Percentiles rank a stretch among this genome's conserved stretches.
These are phyloP conservation scores for Porites lutea DNA, from an alignment of 64 coral and sea anemone genomes.

Conservation along the genomic window DNA sequence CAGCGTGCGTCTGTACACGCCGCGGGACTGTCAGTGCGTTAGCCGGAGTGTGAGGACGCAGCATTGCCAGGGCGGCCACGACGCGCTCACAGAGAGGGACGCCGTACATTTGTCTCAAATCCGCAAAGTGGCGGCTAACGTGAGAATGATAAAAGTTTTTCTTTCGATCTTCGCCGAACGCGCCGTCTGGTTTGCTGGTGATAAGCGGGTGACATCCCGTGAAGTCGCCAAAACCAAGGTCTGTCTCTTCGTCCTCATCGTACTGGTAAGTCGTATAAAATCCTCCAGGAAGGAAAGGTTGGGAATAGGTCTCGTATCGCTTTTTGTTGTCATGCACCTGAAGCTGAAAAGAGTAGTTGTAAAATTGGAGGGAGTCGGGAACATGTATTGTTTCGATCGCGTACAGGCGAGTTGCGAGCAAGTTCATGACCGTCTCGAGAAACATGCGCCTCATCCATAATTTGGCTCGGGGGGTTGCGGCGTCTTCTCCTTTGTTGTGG, in stretches of 20 bases:
- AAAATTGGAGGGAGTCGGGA: not conserved
- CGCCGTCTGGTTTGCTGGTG: not conserved
- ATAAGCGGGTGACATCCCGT: not conserved
- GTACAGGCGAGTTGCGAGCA: not conserved
- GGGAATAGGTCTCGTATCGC: not conserved
- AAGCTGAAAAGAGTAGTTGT: not conserved
- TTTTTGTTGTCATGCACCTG: not conserved
- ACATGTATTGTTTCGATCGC: not conserved
- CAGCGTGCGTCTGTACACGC: not conserved
- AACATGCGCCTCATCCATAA: not conserved
- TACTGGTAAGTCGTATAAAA: not conserved
- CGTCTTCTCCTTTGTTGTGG: not conserved
- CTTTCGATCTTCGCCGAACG: not conserved
- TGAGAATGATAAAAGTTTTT: constrained; percentile 9
- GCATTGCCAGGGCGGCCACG: not conserved
- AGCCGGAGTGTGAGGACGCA: not conserved
- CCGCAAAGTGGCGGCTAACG: not conserved
- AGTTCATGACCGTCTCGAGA: not conserved
- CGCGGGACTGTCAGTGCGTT: not conserved
- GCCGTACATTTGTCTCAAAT: not conserved
- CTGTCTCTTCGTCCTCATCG: not conserved
- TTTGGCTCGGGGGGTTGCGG: not conserved
- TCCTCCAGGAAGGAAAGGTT: not conserved
- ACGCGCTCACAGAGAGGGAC: not conserved
- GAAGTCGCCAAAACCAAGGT: not conserved